Conservation (phyloP, 2,113 vertebrate species). For the Pseudopipra pipra region DNA sequence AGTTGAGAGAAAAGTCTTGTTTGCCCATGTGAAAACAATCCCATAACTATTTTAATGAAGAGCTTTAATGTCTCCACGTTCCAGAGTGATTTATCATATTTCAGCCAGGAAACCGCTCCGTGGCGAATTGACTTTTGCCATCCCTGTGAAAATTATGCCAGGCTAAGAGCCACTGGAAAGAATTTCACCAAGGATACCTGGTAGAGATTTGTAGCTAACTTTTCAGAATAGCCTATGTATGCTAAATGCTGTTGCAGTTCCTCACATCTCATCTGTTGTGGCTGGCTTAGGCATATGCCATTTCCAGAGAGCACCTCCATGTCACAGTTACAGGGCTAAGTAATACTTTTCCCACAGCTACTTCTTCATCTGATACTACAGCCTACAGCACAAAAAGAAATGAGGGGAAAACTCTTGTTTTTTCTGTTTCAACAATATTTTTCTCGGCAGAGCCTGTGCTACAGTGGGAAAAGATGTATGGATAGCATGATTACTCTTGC, state of each 20-base stretch:
- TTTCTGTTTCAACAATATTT: background rate
- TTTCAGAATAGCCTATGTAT: background rate
- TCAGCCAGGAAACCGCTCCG: background rate
- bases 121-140: background rate
- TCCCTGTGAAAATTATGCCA: background rate
- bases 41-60: background rate
- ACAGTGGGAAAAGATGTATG: background rate
- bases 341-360: background rate
- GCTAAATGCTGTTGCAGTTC: background rate
- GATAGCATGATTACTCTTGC: background rate
- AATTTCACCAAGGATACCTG: background rate
- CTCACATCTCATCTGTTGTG: background rate
- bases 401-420: background rate
- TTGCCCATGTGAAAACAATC: constrained; percentile 37
- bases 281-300: background rate
- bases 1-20: constrained; percentile 22
- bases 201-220: background rate
- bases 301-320: background rate
- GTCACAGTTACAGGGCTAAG: background rate
- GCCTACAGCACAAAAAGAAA: background rate
- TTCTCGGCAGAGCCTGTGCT: background rate
- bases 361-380: background rate
- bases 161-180: background rate
- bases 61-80: background rate
- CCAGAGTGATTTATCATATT: background rate